Percentiles rank a stretch among this genome's conserved stretches.
Evolutionary conservation across 2,113 vertebrate species (phyloP).

Genomic region (Centropus unirufus): DNA sequence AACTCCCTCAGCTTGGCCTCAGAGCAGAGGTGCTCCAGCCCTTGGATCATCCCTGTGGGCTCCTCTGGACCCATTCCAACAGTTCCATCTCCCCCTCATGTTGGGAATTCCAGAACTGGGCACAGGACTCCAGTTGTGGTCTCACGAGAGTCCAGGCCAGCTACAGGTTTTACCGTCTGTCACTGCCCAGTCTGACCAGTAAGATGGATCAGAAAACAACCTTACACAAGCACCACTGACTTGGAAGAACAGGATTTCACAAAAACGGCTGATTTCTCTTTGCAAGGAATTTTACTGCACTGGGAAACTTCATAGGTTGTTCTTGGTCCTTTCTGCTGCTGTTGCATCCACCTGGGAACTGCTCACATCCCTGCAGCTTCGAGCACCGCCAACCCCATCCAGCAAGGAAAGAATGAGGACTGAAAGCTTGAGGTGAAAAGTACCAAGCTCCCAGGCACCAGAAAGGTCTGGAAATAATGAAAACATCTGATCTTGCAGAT

Average conservation of each 20-base stretch:
- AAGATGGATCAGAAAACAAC: neutral
- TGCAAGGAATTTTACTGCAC: neutral
- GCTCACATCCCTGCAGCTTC: rapidly evolving
- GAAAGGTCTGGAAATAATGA: neutral
- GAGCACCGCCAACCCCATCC: rapidly evolving
- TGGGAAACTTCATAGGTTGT: neutral
- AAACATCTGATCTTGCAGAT: neutral
- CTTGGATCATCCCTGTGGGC: too few species aligned
- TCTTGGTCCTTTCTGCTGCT: neutral
- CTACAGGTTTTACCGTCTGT: neutral
- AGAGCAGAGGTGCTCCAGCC: too few species aligned
- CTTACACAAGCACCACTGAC: neutral
- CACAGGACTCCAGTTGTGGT: too few species aligned
- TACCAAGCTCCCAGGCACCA: neutral
- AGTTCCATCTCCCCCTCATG: too few species aligned
- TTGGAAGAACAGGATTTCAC: neutral
- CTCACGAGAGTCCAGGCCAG: too few species aligned
- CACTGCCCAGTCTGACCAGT: neutral
- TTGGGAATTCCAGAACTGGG: too few species aligned
- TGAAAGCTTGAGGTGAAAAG: neutral
- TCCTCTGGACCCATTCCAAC: too few species aligned
- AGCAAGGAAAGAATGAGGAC: neutral
- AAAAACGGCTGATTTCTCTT: neutral
- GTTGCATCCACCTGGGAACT: rapidly evolving
- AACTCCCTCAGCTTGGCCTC: too few species aligned